Evolutionary conservation across 2,888 invertebrate genomes (phyloP), one percentile per base, ranked within the genome.

Genomic region (Creontiades dilutus): DNA sequence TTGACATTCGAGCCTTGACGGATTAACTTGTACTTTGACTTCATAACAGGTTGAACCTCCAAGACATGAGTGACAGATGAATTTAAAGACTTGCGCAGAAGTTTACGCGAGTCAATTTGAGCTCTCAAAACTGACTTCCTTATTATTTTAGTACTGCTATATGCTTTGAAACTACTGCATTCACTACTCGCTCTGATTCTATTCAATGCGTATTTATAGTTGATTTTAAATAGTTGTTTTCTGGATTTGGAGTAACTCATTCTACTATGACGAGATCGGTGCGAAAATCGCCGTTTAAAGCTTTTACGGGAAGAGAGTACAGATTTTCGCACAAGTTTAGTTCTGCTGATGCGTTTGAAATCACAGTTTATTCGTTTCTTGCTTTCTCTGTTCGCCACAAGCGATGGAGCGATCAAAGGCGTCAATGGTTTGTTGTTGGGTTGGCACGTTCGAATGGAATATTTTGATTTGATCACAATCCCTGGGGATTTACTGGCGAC

Each of bases 261-360:
- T 12, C 68, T 23, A 4, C 68, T 68, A 11, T 68, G 68, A 13
- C 13, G 11, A 68, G 68, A 12, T 12, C 27, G 14, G 23, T 23
- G 37, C 5, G 61, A 61, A 23, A 48, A 55, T 23, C 47, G 46
- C 9, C 68, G 28, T 61, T 61, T 61, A 12, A n/a, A 19, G 19
- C 11, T 12, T 0, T 57, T 52, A 13, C 85, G 16, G 52, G 47
- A 13, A 23, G 9, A 23, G 5, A 57, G 85, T n/a, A 76, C 68
- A 90, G 91, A 91, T 47, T 91, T 91, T 11, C 90, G 87, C 2
- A 91, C 90, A 11, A 91, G 61, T 82, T 91, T 91, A 7, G 55
- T 91, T 19, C 87, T 81, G 46, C 91, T 86, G 27, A 91, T 88
- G n/a, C 78, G 75, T 61, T 90, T 91, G 81, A 90, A 91, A 55